Base-by-base conservation (phyloP, 2,113 vertebrate species). In the Callocephalon fimbriatum region DNA sequence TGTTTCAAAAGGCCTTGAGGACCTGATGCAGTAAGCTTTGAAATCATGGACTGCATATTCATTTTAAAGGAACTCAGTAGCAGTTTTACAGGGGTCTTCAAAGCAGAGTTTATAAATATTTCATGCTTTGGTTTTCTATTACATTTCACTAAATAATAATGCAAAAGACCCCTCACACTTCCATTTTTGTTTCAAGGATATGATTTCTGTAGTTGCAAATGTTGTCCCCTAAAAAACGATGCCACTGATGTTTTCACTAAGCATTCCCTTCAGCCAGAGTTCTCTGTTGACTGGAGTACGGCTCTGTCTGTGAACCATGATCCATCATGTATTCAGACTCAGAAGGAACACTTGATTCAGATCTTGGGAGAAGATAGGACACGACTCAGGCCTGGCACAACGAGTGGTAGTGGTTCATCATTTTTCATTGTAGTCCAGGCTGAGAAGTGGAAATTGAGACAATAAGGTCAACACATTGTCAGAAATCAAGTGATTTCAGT, bases 21-120 rank as follows among this genome's bases (percentile, higher is more conserved):
- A 97, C 83, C 86, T 0, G 0, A 44, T 96, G 95, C 50, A 88
- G 90, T 89, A 91, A 79, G 97, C 95, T 97, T 94, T 95, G 96
- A 94, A 96, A 94, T 95, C 7, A 44, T 53, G 62, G 90, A 62
- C 96, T 92, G 97, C 53, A 45, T 93, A 94, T 98, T 97, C 90
- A 96, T 98, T 91, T 96, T 95, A 97, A 97, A 97, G 94, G 88
- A 86, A 93, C 44, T 97, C 93, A 76, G 91, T 59, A 67, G 81
- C 87, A 88, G 47, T 80, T 93, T 94, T 86, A 73, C 94, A 91
- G 95, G 70, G 85, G 86, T 97, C 95, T 97, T 98, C 96, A 96
- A 96, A 97, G 90, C 53, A 93, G 76, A 94, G 72, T 97, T 98
- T 97, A 97, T 97, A 96, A 97, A 98, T 98, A 94, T 97, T 97